Evolutionary conservation across 2,113 vertebrate species (phyloP).

Genomic region (human): DNA sequence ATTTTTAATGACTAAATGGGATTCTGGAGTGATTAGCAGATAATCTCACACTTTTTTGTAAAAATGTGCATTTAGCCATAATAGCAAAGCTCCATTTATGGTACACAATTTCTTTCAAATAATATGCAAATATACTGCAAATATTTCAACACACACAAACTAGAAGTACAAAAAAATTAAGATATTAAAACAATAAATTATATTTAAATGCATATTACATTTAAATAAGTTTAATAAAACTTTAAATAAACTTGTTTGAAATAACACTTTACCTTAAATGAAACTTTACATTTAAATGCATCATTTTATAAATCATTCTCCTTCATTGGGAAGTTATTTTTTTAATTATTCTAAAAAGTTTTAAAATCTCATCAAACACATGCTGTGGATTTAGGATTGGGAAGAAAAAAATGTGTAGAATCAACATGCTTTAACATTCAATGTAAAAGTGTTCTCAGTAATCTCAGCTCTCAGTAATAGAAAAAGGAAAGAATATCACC

Average conservation of each 20-base stretch:
- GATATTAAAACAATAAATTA: neutral
- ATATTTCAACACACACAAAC: neutral
- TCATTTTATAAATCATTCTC: neutral
- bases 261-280: neutral
- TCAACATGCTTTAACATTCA: neutral
- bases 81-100: neutral
- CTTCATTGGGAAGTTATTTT: neutral
- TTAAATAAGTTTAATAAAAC: neutral
- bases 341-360: neutral
- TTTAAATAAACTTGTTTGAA: constrained; percentile 1
- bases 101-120: neutral
- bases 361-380: constrained; percentile 8
- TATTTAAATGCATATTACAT: neutral
- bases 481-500: neutral
- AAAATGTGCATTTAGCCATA: neutral
- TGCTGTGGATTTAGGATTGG: neutral
- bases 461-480: neutral
- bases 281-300: constrained; percentile 2
- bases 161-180: neutral
- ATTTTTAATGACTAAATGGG: neutral
- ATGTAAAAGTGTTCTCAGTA: neutral
- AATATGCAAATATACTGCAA: constrained; percentile 12
- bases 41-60: neutral
- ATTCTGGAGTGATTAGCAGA: neutral
- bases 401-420: neutral